Conservation (phyloP, 2,888 invertebrate species). For the Coleophora deauratella region DNA sequence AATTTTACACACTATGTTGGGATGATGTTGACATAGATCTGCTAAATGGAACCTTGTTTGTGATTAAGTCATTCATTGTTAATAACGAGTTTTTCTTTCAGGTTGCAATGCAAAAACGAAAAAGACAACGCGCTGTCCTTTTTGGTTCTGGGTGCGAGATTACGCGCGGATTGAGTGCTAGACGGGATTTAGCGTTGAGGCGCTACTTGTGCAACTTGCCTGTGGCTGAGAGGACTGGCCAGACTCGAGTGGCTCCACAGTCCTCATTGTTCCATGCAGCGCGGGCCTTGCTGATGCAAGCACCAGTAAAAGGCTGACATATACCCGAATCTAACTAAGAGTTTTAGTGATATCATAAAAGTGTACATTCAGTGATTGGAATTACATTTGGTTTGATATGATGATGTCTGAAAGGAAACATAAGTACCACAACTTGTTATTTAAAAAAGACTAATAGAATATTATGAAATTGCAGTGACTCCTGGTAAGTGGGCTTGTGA, state of each 20-base stretch:
- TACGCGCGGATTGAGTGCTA: constrained; percentile 84
- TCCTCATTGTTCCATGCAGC: constrained; percentile 72
- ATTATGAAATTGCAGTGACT: too few relatives aligned
- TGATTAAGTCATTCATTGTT: too few relatives aligned
- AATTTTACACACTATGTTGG: neutral
- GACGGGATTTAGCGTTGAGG: constrained; percentile 83
- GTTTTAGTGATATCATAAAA: too few relatives aligned
- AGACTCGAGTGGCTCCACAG: constrained; percentile 55
- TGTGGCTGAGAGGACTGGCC: constrained; percentile 73
- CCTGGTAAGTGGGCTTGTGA: too few relatives aligned
- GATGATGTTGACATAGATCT: constrained; percentile 3
- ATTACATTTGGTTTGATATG: neutral
- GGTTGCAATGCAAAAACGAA: constrained; percentile 75
- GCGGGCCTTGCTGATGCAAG: constrained; percentile 65
- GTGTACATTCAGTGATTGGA: neutral
- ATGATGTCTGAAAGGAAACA: neutral
- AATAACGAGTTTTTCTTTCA: constrained; percentile 33
- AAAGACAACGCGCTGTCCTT: constrained; percentile 77
- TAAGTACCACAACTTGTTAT: neutral
- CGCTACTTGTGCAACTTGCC: constrained; percentile 81
- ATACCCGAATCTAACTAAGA: constrained; percentile 18
- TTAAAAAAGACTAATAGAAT: neutral
- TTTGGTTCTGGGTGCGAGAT: constrained; percentile 83
- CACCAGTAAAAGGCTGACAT: constrained; percentile 52
- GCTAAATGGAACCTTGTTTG: too few relatives aligned